Conservation (phyloP, 2,888 invertebrate species). For the Tyria jacobaeae region DNA sequence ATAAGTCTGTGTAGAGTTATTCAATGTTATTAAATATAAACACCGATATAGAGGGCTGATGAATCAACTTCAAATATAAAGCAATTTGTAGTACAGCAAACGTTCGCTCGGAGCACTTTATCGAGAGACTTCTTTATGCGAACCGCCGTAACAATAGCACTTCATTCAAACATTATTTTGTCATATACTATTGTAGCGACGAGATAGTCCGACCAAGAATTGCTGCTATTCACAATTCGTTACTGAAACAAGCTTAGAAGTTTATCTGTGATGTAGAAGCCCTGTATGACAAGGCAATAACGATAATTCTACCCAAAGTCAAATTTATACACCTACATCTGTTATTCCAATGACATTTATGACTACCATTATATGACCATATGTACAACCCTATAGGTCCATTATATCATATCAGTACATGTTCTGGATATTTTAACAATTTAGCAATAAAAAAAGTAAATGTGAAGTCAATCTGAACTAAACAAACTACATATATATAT, state of each 20-base stretch:
- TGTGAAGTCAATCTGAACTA: too few species aligned
- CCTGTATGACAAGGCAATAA: slow-evolving; percentile 33
- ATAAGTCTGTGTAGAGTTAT: too few species aligned
- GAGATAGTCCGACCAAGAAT: slow-evolving; percentile 58
- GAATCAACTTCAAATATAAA: slow-evolving; percentile 52
- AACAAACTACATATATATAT: too few species aligned
- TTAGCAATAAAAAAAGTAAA: neutral
- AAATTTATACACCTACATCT: slow-evolving; percentile 41
- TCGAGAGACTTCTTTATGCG: slow-evolving; percentile 62
- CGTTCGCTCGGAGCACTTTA: slow-evolving; percentile 57
- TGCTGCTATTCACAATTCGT: slow-evolving; percentile 68
- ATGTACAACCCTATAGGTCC: slow-evolving; percentile 1
- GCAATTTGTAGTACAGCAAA: slow-evolving; percentile 63
- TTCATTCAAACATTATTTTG: slow-evolving; percentile 72
- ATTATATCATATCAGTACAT: slow-evolving; percentile 1
- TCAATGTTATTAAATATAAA: slow-evolving; percentile 34
- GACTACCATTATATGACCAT: slow-evolving; percentile 16
- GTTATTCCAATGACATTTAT: slow-evolving; percentile 31
- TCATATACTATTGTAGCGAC: slow-evolving; percentile 65
- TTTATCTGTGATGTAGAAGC: slow-evolving; percentile 43
- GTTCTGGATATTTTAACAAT: neutral
- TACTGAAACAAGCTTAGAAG: slow-evolving; percentile 50
- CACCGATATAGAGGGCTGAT: slow-evolving; percentile 30
- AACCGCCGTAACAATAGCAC: slow-evolving; percentile 64
- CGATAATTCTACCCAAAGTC: slow-evolving; percentile 40